Evolutionary conservation across 2,797 vertebrate species (phyloP), one percentile per base, ranked within the genome.

Genomic region (Characodon lateralis): DNA sequence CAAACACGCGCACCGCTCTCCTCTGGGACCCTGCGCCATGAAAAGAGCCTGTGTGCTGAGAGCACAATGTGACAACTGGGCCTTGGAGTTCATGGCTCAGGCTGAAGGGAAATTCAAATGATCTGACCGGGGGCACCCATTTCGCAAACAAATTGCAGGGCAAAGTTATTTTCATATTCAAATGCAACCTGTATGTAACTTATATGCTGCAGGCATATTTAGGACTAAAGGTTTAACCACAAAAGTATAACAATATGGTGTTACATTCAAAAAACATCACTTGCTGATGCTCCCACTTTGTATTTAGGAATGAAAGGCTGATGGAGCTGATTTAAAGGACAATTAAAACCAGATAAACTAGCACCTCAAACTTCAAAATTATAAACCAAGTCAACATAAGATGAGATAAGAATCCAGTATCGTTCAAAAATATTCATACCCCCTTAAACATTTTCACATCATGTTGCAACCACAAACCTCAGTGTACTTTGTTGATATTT

Each of bases 51-150:
- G 58, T 75, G 84, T 72, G 78, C 43, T 79, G 76, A 78, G 82
- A 86, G 82, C 83, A 87, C 82, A 82, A 78, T 66, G 85, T 89
- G 83, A 86, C 71, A 26, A 55, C 75, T 2, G 80, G 88, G 90
- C 93, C 91, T 89, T 31, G 18, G 9, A 73, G 91, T 90, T 93
- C 90, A 88, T 9, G 28, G 59, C 77, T 81, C 3, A 1, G 61
- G 76, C 87, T 73, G 46, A 71, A 70, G 71, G 55, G 76, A 76
- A 79, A 91, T 91, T 93, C 81, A 92, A 91, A 93, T 90, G 35
- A 81, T 74, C 50, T 66, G 46, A 76, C 71, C 56, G 24, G 66
- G 79, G 63, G n/a, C 6, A 31, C 66, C 78, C 59, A 51, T 61
- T 51, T 46, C 66, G 58, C 59, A 86, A 84, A 82, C 87, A 92